These are phyloP conservation scores for Albula goreensis DNA, from an alignment of 2,113 vertebrate species.

Conservation along the genomic window DNA sequence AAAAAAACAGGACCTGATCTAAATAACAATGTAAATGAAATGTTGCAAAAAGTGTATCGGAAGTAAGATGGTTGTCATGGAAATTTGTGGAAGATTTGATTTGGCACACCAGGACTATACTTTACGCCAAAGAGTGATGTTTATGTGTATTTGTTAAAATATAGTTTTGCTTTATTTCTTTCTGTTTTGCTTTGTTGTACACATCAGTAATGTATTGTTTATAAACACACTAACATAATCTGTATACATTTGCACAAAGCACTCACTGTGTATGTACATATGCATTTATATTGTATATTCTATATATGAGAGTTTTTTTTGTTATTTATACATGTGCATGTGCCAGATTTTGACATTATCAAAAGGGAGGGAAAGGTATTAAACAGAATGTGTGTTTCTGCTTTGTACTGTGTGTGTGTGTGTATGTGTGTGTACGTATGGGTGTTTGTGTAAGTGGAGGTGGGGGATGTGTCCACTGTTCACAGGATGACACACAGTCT, in stretches of 20 bases:
- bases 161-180: constrained; percentile 4
- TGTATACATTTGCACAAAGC: constrained; percentile 56
- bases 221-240: constrained; percentile 37
- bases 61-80: constrained; percentile 7
- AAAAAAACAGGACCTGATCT: constrained; percentile 15
- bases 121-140: constrained; percentile 69
- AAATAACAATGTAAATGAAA: constrained; percentile 35
- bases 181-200: constrained; percentile 30
- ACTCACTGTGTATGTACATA: constrained; percentile 55
- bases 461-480: too few relatives aligned
- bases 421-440: constrained; percentile 43
- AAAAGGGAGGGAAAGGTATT: constrained; percentile 43
- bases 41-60: constrained; percentile 24
- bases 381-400: constrained; percentile 45
- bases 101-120: constrained; percentile 39
- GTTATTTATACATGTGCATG: constrained; percentile 69
- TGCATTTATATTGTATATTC: constrained; percentile 59
- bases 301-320: constrained; percentile 39
- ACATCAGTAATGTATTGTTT: constrained; percentile 33
- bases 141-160: constrained; percentile 32
- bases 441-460: not conserved
- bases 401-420: constrained; percentile 51
- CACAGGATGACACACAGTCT: not conserved
- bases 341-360: constrained; percentile 51
- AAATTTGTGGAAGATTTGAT: constrained; percentile 38